Conservation (phyloP, 2,797 vertebrate genomes). For the Centropyge bicolor region DNA sequence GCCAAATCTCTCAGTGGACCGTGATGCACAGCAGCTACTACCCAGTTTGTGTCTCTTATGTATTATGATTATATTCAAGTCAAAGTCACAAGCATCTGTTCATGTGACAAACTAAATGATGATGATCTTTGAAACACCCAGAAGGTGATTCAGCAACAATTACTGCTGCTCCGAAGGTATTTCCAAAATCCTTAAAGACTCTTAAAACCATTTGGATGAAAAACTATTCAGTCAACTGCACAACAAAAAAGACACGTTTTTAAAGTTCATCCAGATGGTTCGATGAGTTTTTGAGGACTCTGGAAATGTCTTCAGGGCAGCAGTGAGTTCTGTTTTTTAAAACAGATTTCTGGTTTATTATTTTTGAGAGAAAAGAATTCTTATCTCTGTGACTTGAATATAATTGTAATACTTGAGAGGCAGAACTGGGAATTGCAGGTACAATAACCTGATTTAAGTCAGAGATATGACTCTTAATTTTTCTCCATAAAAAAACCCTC, state of each 20-base stretch:
- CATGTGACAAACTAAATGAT: background rate
- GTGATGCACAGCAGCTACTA: background rate
- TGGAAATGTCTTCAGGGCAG: background rate
- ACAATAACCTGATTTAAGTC: background rate
- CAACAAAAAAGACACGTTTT: background rate
- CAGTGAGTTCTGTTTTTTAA: background rate
- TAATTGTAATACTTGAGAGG: background rate
- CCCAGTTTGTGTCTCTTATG: slow-evolving; percentile 10
- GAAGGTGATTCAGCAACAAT: background rate
- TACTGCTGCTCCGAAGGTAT: background rate
- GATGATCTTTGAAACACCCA: background rate
- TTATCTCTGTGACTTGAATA: background rate
- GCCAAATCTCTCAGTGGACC: background rate
- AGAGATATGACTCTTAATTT: background rate
- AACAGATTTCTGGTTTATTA: no score
- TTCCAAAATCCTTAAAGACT: background rate
- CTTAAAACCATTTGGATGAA: background rate
- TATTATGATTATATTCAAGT: background rate
- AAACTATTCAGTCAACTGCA: background rate
- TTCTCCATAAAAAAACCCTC: background rate
- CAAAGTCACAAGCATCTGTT: background rate
- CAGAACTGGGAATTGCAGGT: background rate
- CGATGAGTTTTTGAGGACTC: background rate
- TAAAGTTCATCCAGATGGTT: no score
- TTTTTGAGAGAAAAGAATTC: background rate